Percentiles rank a stretch among this genome's conserved stretches.
Conservation (phyloP, 2,797 vertebrate genomes). For the Liasis olivaceus region DNA sequence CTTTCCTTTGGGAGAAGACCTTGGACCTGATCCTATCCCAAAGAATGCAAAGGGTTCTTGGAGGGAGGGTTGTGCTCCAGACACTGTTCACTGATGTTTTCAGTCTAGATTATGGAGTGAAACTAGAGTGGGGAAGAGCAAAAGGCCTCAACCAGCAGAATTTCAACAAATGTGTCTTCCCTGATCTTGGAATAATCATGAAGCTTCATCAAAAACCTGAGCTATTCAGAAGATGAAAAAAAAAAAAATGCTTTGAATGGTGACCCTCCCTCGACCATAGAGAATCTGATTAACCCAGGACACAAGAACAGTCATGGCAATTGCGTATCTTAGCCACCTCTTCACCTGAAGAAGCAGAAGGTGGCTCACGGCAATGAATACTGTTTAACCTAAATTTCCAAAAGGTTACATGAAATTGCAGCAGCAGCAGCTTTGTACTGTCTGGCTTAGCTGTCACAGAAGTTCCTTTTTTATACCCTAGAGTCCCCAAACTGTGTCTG, state of each 20-base stretch:
- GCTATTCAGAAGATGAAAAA: background rate
- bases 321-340: background rate
- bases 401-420: accelerated
- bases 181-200: background rate
- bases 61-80: background rate
- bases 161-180: background rate
- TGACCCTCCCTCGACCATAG: background rate
- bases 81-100: too few species aligned
- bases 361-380: background rate
- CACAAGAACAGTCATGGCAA: background rate
- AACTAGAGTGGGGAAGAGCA: too few species aligned
- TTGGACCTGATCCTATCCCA: background rate
- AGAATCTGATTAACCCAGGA: background rate
- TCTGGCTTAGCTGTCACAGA: accelerated
- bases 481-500: background rate
- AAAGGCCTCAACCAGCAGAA: too few species aligned
- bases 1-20: too few species aligned
- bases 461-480: background rate
- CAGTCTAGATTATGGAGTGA: background rate
- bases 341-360: background rate
- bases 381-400: constrained; percentile 16
- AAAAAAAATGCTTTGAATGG: background rate
- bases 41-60: background rate
- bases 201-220: background rate
- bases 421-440: background rate